A percentile compares a stretch with the other conserved stretches of the same genome.
These are phyloP conservation scores for Pseudopipra pipra DNA, from an alignment of 2,113 vertebrate genomes.

Conservation along the genomic window DNA sequence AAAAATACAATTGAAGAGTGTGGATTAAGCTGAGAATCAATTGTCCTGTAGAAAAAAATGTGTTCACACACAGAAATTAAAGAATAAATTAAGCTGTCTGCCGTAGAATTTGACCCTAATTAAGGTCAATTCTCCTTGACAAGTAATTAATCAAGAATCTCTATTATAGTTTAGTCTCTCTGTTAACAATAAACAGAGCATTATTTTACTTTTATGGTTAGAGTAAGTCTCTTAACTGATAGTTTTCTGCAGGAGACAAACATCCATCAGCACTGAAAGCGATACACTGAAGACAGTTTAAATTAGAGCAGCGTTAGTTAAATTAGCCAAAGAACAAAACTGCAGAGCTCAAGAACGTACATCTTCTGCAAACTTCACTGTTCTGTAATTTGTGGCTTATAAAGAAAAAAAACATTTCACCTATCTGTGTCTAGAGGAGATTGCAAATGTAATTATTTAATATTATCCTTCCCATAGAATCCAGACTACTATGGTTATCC, in stretches of 20 bases:
- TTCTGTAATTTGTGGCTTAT: background rate
- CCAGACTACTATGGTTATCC: background rate
- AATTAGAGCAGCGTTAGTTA: background rate
- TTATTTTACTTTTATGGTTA: conserved; percentile 50
- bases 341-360: background rate
- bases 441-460: background rate
- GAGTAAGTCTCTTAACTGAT: conserved; percentile 61
- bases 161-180: background rate
- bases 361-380: background rate
- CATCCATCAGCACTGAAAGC: background rate
- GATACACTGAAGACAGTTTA: background rate
- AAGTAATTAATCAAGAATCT: conserved; percentile 80
- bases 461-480: background rate
- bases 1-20: background rate
- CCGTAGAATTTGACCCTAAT: conserved; percentile 62
- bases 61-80: background rate
- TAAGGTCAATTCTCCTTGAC: conserved; percentile 78
- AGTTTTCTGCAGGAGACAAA: conserved; percentile 47
- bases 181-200: background rate
- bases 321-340: background rate
- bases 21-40: background rate
- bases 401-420: background rate
- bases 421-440: background rate
- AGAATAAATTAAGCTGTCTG: conserved; percentile 24
- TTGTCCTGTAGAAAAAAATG: background rate